Evolutionary conservation across 2,888 invertebrate species (phyloP).

Genomic region (Adineta ricciae): DNA sequence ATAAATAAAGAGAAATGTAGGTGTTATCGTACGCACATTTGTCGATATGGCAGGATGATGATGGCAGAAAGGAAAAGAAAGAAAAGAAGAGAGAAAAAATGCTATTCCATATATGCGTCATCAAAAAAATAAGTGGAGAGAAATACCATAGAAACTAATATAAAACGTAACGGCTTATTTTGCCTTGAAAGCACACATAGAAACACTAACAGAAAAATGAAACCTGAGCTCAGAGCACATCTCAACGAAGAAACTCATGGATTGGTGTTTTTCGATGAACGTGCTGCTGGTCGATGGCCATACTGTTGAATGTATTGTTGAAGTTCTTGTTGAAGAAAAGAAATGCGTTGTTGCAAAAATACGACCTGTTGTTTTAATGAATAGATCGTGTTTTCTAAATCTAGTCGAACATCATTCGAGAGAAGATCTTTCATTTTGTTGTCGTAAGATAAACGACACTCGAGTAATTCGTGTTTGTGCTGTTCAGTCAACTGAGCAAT

Average conservation of each 20-base stretch:
- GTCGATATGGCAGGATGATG: background rate
- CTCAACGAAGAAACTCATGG: background rate
- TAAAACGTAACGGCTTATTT: background rate
- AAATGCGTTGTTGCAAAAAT: slow-evolving; percentile 18
- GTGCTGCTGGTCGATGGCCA: background rate
- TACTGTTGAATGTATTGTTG: background rate
- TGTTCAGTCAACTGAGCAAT: background rate
- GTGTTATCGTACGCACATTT: background rate
- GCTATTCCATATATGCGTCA: background rate
- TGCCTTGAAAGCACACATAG: background rate
- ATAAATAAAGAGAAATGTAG: background rate
- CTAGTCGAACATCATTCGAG: background rate
- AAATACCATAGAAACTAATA: background rate
- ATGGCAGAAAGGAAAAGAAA: background rate
- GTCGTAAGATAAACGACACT: background rate
- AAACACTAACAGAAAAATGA: background rate
- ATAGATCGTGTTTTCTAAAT: slow-evolving; percentile 16
- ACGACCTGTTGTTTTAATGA: slow-evolving; percentile 13
- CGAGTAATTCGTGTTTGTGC: background rate
- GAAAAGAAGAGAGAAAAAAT: background rate
- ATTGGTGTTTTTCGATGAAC: background rate
- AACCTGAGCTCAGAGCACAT: no score
- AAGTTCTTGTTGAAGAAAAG: slow-evolving; percentile 2
- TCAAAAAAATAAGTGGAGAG: background rate
- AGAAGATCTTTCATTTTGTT: background rate